Evolutionary conservation across 2,797 vertebrate species (phyloP).

Genomic region (Sebastes paucispinis): DNA sequence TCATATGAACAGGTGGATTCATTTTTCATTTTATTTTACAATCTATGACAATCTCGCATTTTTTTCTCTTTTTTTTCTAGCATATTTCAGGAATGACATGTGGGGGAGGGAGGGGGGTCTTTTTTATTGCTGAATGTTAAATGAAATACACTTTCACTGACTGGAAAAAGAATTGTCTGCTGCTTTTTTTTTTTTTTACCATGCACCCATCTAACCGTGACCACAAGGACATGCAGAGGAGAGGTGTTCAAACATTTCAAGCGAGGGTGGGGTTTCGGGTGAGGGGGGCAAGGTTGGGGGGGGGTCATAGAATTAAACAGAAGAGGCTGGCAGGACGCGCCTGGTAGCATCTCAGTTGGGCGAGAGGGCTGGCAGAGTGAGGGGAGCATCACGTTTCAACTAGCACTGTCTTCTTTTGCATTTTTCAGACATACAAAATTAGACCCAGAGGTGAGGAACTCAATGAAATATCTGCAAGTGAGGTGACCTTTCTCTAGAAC

Average conservation of each 20-base stretch:
- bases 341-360: constrained; percentile 53
- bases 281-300: constrained; percentile 73
- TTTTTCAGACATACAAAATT: constrained; percentile 77
- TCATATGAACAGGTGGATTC: constrained; percentile 87
- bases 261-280: constrained; percentile 64
- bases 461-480: constrained; percentile 59
- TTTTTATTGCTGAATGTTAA: constrained; percentile 99
- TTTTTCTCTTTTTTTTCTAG: constrained; percentile 84
- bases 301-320: constrained; percentile 78
- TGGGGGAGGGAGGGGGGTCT: constrained; percentile 21
- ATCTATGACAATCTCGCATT: constrained; percentile 92
- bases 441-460: constrained; percentile 69
- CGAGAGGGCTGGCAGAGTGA: constrained; percentile 51
- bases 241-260: constrained; percentile 86
- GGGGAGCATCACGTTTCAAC: constrained; percentile 77
- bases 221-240: constrained; percentile 98
- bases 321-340: constrained; percentile 63
- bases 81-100: constrained; percentile 90
- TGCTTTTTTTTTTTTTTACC: constrained; percentile 87
- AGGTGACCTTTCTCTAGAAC: constrained; percentile 59
- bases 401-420: constrained; percentile 78
- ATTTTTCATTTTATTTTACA: constrained; percentile 88
- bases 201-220: constrained; percentile 99
- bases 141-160: constrained; percentile 93
- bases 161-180: constrained; percentile 89